A percentile compares a stretch with the other conserved stretches of the same genome.
phyloP scores from a whole-genome alignment of 2,888 invertebrate genomes.

The Tenthredo amoena region DNA sequence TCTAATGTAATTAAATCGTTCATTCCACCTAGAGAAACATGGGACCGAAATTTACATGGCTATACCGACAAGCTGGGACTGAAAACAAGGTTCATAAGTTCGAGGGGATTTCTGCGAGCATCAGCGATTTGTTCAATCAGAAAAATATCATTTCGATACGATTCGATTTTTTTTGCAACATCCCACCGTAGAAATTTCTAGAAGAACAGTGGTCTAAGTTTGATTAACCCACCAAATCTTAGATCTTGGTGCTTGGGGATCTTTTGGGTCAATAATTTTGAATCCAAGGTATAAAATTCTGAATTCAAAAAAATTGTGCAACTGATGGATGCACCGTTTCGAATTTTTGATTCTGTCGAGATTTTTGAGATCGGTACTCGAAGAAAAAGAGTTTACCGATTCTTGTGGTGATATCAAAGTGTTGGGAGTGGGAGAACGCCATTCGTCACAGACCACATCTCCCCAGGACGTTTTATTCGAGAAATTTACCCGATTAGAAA shows the following conservation, averaged over 20 bases:
- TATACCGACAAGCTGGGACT: not conserved
- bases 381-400: not conserved
- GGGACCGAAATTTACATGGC: not conserved
- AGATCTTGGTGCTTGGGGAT: too few species aligned
- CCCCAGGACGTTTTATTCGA: not conserved
- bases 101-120: not conserved
- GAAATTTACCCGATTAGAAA: conserved; percentile 17
- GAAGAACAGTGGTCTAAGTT: too few species aligned
- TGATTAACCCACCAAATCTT: too few species aligned
- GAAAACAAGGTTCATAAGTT: not conserved
- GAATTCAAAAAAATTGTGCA: not conserved
- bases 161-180: too few species aligned
- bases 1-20: conserved; percentile 28
- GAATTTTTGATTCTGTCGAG: too few species aligned
- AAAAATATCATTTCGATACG: too few species aligned
- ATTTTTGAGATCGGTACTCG: too few species aligned
- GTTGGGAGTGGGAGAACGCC: not conserved
- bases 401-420: not conserved
- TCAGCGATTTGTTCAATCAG: too few species aligned
- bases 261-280: too few species aligned
- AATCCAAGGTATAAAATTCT: not conserved
- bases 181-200: too few species aligned
- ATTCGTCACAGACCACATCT: not conserved
- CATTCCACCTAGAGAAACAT: not conserved
- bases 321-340: not conserved